Base-by-base conservation (phyloP, 2,888 invertebrate genomes). In the Cabera pusaria region DNA sequence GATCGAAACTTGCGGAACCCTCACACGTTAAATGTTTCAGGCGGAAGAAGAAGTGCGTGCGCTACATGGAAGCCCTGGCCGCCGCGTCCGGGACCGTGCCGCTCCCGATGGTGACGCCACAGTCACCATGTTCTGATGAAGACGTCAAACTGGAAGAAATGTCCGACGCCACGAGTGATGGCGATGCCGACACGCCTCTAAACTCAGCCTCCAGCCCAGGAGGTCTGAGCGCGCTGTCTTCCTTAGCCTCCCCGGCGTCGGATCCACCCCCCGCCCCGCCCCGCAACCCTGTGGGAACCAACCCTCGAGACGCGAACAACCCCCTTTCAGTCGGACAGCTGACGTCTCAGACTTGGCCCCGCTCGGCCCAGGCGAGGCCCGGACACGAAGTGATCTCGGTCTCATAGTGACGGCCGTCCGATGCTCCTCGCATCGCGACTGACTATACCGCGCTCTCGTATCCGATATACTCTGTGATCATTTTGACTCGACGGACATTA, bases 11-110 rank as follows among this genome's bases (percentile, higher is more conserved):
- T 39, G 53, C 1, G 38, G 6, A 7, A 41, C 45, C n/a, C 38
- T 26, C 12, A 12, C 26, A 12, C 36, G 16, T 47, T 6, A 11
- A 44, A 48, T 6, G 49, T 91, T 91, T 2, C 91, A 97, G 97
- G 92, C 96, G 97, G 92, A 97, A 97, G 93, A 97, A 97, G 90
- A 97, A 97, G 90, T 97, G 97, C 92, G 96, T 97, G 74, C 95
- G 97, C 62, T 97, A 97, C 91, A 95, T 97, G 94, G 97, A 97
- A 90, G 93, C 95, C 90, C 92, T 86, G 89, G 93, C 85, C 80
- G 93, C 79, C 82, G 92, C 79, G 81, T 70, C 91, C 63, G 93
- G 92, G 60, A 93, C 92, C 65, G 94, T 93, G 63, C 93, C 94
- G 67, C 81, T 95, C 57, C 95, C 94, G 62, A 93, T 78, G 73